Evolutionary conservation across 2,888 invertebrate species (phyloP), one percentile per base, ranked within the genome.

Genomic region (Dolichomitus sp.): DNA sequence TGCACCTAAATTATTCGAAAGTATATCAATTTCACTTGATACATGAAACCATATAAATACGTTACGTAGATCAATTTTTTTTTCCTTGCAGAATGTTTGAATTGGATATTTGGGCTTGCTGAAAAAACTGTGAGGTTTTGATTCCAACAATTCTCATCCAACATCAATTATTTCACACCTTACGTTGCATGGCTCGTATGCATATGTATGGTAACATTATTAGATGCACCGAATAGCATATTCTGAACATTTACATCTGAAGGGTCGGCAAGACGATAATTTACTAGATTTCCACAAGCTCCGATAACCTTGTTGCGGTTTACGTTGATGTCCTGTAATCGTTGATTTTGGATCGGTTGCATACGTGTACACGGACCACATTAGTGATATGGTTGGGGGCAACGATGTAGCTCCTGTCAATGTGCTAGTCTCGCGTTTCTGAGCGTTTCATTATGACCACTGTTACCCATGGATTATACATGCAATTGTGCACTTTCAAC

Each of bases 271-370:
- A 33, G 23, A 11, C 23, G 52, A 23, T 48, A 50, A 61, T 74
- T 52, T 6, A 63, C 59, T 59, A 12, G 48, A 59, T 72, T 72
- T 45, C 17, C 14, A 65, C 40, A 12, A 65, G 42, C 42, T 52
- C 12, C 40, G 54, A 42, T 74, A 74, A 65, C 52, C 65, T 74
- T 42, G 30, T 74, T 74, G 63, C 52, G 74, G 74, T 42, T 50
- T 52, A 42, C 17, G 14, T 61, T 50, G 33, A 54, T 69, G 11
- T 40, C 54, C 54, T 59, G 45, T 45, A 57, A 57, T 70, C 54
- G 48, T 73, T 19, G 33, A 63, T 73, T 73, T 30, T 33, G 6
- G n/a, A 17, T 40, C 37, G 4, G 37, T 61, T 12, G n/a, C 4
- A 37, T 7, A 11, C 7, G 6, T 48, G n/a, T 14, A 23, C 27